phyloP scores from a whole-genome alignment of 2,888 invertebrate genomes.

The Rhagonycha fulva region DNA sequence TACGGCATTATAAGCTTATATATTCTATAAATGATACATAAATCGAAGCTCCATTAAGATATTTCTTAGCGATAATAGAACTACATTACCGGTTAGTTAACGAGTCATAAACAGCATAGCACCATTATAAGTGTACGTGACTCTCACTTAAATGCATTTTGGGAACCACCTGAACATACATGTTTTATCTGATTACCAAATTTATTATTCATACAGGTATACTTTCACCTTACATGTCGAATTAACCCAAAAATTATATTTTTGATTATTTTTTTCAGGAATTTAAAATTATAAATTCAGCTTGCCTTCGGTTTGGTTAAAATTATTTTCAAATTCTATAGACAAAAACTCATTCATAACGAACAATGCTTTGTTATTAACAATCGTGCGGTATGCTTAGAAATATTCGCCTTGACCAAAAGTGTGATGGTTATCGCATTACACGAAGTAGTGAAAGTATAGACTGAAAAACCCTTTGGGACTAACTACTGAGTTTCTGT shows the following conservation, averaged over 20 bases:
- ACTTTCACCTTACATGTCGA: background rate
- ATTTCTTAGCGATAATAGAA: conserved; percentile 23
- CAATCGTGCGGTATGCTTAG: background rate
- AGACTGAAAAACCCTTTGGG: conserved; percentile 17
- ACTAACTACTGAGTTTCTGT: conserved; percentile 11
- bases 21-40: conserved; percentile 14
- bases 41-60: conserved; percentile 27
- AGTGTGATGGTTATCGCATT: conserved; percentile 13
- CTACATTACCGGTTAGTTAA: conserved; percentile 39
- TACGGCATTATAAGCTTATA: background rate
- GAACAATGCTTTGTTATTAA: background rate
- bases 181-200: background rate
- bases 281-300: background rate
- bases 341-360: background rate
- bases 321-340: background rate
- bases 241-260: background rate
- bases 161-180: conserved; percentile 14
- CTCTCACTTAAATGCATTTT: conserved; percentile 14
- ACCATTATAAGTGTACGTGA: conserved; percentile 42
- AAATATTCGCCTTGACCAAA: conserved; percentile 16
- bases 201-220: background rate
- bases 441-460: conserved; percentile 23
- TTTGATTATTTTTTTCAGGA: background rate
- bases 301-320: background rate
- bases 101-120: conserved; percentile 39